Percentiles rank a stretch among this genome's conserved stretches.
Evolutionary conservation across 2,797 vertebrate species (phyloP).

Genomic region (Tinamus major): DNA sequence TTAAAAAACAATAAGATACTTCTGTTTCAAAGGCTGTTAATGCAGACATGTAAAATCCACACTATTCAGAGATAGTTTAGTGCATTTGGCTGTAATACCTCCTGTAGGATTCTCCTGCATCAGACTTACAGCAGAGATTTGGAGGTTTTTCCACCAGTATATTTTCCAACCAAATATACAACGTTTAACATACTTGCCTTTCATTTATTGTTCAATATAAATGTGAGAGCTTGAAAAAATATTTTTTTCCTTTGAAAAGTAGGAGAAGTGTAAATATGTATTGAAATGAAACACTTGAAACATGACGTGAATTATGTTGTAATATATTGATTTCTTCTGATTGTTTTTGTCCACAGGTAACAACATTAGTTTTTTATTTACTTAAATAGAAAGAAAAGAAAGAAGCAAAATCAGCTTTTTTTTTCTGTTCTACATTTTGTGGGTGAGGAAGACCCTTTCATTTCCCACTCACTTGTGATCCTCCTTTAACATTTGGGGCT

Average conservation of each 20-base stretch:
- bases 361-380: neutral
- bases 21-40: neutral
- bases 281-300: neutral
- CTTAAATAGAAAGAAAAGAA: fast-evolving
- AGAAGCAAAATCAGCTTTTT: neutral
- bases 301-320: neutral
- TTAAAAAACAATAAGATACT: neutral
- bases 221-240: neutral
- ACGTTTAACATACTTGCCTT: neutral
- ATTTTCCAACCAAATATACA: neutral
- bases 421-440: neutral
- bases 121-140: neutral
- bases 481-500: neutral
- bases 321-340: neutral
- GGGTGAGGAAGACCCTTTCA: fast-evolving
- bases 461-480: neutral
- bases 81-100: neutral
- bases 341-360: neutral
- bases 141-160: neutral
- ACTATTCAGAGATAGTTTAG: neutral
- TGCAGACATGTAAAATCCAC: neutral
- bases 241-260: neutral
- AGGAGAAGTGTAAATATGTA: neutral
- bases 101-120: neutral
- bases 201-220: neutral